phyloP scores from a whole-genome alignment of 2,113 vertebrate species.

The Syngnathus typhle region DNA sequence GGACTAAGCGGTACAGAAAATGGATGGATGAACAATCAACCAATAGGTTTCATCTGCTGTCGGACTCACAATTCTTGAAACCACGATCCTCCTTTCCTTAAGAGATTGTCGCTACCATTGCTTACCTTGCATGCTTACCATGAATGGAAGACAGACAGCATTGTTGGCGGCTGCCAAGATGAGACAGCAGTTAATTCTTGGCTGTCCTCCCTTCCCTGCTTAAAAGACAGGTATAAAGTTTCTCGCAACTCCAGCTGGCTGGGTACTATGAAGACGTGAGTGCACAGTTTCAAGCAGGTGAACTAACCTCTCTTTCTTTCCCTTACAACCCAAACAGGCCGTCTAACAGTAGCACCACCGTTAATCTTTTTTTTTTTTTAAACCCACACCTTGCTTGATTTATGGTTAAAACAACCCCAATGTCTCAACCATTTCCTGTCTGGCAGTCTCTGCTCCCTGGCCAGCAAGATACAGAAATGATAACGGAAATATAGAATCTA shows the following conservation, averaged over 20 bases:
- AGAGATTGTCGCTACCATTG: conserved; percentile 30
- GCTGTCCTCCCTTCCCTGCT: conserved; percentile 70
- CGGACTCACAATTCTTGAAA: conserved; percentile 25
- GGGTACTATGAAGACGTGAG: conserved; percentile 68
- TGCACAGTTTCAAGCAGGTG: conserved; percentile 65
- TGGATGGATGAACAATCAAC: too few relatives aligned
- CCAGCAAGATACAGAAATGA: not conserved
- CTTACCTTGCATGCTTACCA: conserved; percentile 38
- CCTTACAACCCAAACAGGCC: conserved; percentile 19
- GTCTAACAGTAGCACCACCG: conserved; percentile 29
- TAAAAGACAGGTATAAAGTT: conserved; percentile 73
- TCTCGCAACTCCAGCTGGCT: conserved; percentile 72
- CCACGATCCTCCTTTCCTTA: conserved; percentile 18
- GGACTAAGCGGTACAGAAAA: too few relatives aligned
- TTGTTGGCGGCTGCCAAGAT: conserved; percentile 65
- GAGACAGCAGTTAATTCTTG: conserved; percentile 75
- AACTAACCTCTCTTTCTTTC: conserved; percentile 53
- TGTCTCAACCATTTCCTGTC: conserved; percentile 39
- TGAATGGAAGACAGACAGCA: conserved; percentile 69
- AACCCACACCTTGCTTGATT: conserved; percentile 36
- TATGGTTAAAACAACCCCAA: conserved; percentile 24
- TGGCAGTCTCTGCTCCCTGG: conserved; percentile 24
- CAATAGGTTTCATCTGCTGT: not conserved
- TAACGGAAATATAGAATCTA: not conserved
- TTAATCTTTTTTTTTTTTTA: conserved; percentile 35